A percentile compares a stretch with the other conserved stretches of the same genome.
Evolutionary conservation across 2,113 vertebrate genomes (phyloP).

Genomic region (Notarius quadriscutis): DNA sequence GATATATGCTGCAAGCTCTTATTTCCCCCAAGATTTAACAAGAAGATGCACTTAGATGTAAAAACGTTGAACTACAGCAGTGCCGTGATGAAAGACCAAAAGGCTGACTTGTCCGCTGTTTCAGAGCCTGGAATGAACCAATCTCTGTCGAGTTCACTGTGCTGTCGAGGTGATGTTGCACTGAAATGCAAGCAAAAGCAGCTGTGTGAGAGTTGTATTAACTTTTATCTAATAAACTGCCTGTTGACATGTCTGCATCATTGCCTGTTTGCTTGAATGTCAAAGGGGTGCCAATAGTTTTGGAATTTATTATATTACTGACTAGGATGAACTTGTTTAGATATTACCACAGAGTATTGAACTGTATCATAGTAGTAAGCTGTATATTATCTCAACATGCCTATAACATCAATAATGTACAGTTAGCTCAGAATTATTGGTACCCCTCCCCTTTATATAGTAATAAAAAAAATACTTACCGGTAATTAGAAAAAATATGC

Average conservation of each 20-base stretch:
- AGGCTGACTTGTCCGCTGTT: background rate
- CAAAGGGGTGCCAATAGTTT: background rate
- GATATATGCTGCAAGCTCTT: background rate
- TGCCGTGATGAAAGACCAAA: background rate
- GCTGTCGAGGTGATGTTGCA: background rate
- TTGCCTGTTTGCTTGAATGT: background rate
- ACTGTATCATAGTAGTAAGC: background rate
- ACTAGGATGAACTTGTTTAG: background rate
- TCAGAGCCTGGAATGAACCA: background rate
- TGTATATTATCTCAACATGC: background rate
- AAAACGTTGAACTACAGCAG: background rate
- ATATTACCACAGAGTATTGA: background rate
- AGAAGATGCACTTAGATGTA: background rate
- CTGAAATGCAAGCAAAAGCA: background rate
- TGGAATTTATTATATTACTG: background rate
- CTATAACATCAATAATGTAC: background rate
- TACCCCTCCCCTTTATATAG: background rate
- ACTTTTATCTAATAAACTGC: constrained; percentile 39
- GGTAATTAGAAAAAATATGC: background rate
- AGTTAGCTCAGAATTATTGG: background rate
- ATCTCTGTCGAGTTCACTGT: background rate
- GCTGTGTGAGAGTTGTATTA: background rate
- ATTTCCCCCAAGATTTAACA: background rate
- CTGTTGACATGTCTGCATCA: background rate
- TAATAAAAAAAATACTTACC: too few relatives aligned